Base-by-base conservation (phyloP, 2,888 invertebrate species). In the Drosophila leonis region DNA sequence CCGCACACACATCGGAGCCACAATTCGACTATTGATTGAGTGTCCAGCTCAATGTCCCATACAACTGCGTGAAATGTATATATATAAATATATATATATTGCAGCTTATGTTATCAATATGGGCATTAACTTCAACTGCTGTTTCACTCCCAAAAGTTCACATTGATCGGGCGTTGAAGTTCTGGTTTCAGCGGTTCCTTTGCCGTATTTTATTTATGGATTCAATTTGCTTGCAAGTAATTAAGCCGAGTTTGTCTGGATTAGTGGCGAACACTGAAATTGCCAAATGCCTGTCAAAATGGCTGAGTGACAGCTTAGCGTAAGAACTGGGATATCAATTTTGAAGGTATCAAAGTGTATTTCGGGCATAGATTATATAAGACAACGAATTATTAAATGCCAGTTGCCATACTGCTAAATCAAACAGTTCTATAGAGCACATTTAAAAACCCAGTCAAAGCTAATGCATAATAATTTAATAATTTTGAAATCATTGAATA, bases 71-170 rank as follows among this genome's bases (percentile, higher is more conserved):
- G 8, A 24, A 44, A 52, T 6, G 31, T n/a, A 13, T 49, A 18
- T 29, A 48, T 48, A n/a, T n/a, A 20, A 24, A 24, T 24, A 24
- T n/a, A 29, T n/a, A 48, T 48, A 31, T 80, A 78, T 86, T 79
- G 57, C 64, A 69, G 87, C 85, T 85, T 85, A 85, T 78, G 87
- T 89, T 85, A 85, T 85, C 85, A 88, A 85, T 88, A 88, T 88
- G 72, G 59, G 84, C 77, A 78, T 85, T 85, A 83, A 55, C 48
- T 64, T 62, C 41, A 18, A 12, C 59, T 65, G 55, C 46, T 52
- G 41, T n/a, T 18, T 6, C 41, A 44, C 29, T 52, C n/a, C 15
- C 54, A 51, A 33, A 37, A 15, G 65, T 70, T 70, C 55, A 4
- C 51, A 60, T 73, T 63, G 29, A 71, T 56, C 56, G 27, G 66